phyloP scores from a whole-genome alignment of 64 coral and sea anemone genomes.

The Stylophora pistillata region DNA sequence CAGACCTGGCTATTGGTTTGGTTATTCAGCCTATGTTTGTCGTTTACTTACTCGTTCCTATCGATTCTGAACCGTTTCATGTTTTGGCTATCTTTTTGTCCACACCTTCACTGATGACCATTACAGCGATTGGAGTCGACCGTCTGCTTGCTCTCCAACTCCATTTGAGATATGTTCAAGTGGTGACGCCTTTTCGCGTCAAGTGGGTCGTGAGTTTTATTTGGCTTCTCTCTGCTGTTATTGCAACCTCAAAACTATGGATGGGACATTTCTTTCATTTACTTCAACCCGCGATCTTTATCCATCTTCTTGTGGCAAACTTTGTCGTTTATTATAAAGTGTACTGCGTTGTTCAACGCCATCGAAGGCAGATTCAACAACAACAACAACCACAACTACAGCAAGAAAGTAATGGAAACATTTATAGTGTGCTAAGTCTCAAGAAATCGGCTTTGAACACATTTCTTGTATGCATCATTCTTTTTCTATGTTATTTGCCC shows the following conservation, averaged over 20 bases:
- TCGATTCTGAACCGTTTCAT: background rate
- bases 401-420: background rate
- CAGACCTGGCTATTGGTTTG: background rate
- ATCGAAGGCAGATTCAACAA: constrained; percentile 19
- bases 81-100: background rate
- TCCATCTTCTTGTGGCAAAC: background rate
- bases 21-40: background rate
- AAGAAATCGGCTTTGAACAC: constrained; percentile 14
- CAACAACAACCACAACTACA: background rate
- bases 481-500: background rate
- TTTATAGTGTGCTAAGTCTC: background rate
- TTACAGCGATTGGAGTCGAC: constrained; percentile 11
- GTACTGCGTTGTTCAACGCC: constrained; percentile 8
- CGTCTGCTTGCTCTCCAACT: constrained; percentile 14
- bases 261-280: background rate
- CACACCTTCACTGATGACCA: background rate
- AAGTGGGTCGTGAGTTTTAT: background rate
- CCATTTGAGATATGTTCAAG: background rate
- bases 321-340: background rate
- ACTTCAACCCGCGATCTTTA: background rate
- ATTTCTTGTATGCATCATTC: background rate
- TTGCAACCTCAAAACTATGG: background rate
- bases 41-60: background rate
- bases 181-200: background rate
- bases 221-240: background rate